Percentiles rank a stretch among this genome's conserved stretches.
These are phyloP conservation scores for Pristiophorus japonicus DNA, from an alignment of 2,113 vertebrate genomes.

Conservation along the genomic window DNA sequence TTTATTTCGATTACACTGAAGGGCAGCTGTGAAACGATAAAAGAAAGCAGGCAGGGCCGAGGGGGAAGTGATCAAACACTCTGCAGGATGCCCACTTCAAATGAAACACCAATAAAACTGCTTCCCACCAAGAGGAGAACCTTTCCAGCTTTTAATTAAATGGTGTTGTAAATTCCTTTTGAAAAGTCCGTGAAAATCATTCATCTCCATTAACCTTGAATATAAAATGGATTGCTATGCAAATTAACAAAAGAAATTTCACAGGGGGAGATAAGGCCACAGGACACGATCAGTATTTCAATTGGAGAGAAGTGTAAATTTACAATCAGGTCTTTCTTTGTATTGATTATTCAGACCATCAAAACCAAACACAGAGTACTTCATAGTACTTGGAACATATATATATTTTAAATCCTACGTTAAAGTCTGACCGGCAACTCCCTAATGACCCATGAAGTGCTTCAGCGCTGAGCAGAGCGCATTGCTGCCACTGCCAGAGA, in stretches of 20 bases:
- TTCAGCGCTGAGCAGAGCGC: neutral
- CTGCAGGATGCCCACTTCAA: neutral
- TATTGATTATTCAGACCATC: neutral
- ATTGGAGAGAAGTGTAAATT: neutral
- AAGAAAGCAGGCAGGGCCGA: neutral
- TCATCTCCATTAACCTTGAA: conserved; percentile 51
- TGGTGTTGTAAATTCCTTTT: conserved; percentile 46
- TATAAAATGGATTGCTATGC: conserved; percentile 48
- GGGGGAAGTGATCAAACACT: neutral
- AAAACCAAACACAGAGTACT: neutral
- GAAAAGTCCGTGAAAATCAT: conserved; percentile 46
- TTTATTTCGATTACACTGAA: neutral
- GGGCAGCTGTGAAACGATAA: neutral
- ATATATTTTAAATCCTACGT: neutral
- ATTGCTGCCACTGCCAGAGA: neutral
- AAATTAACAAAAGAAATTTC: conserved; percentile 44
- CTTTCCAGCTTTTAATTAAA: conserved; percentile 48
- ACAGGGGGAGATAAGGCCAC: conserved; percentile 42
- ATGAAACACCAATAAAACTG: conserved; percentile 50
- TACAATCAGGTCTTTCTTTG: neutral
- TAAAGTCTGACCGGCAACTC: neutral
- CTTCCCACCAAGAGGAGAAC: conserved; percentile 52
- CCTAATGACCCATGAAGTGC: neutral
- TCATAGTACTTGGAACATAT: neutral
- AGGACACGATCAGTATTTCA: neutral